Conservation (phyloP, 2,888 invertebrate genomes). For the Dorcus parallelipipedus region DNA sequence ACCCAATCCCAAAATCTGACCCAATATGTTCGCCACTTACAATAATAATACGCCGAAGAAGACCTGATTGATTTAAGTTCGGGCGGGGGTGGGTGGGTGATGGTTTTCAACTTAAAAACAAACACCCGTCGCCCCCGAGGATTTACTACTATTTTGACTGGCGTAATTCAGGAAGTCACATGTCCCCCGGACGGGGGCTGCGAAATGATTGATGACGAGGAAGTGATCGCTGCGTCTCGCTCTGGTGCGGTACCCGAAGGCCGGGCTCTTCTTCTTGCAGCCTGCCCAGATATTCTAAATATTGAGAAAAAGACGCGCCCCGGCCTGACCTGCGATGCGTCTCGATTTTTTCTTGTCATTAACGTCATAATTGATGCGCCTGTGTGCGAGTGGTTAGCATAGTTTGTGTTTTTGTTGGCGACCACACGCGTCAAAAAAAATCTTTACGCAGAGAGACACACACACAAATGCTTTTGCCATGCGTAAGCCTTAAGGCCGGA, state of each 20-base stretch:
- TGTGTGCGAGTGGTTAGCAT: constrained; percentile 15
- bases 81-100: no score
- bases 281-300: neutral
- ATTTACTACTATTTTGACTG: constrained; percentile 10
- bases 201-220: constrained; percentile 36
- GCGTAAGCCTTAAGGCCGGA: no score
- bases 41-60: no score
- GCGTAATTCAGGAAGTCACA: constrained; percentile 35
- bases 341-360: constrained; percentile 13
- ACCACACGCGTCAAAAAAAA: constrained; percentile 5
- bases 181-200: constrained; percentile 34
- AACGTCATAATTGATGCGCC: constrained; percentile 16
- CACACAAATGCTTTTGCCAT: no score
- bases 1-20: no score
- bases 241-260: no score
- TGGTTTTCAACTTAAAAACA: no score
- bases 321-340: neutral
- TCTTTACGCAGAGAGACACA: no score
- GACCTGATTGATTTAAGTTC: no score
- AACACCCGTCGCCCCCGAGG: no score
- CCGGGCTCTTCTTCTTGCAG: no score
- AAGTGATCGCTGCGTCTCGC: constrained; percentile 16
- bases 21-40: no score
- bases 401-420: constrained; percentile 3
- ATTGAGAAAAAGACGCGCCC: neutral